Conservation (phyloP, 1,140 invertebrate species). For the Aphaenogaster rudis region DNA sequence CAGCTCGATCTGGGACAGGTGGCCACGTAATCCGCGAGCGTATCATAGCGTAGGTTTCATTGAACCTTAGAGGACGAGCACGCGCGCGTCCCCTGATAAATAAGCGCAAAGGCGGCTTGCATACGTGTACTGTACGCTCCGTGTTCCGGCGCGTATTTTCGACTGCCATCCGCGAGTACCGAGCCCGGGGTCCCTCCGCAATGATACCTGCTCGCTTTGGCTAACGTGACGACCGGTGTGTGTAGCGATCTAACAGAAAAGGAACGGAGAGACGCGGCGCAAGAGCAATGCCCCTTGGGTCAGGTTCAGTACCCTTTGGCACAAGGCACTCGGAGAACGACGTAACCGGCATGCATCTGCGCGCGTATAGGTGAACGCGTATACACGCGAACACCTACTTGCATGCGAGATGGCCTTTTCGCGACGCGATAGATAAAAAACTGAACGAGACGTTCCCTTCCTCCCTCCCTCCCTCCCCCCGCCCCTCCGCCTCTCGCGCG, state of each 20-base stretch:
- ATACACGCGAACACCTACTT: constrained; percentile 63
- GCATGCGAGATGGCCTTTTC: constrained; percentile 52
- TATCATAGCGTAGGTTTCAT: constrained; percentile 4
- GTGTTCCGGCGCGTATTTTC: constrained; percentile 20
- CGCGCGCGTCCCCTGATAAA: background rate
- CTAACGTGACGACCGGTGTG: constrained; percentile 76
- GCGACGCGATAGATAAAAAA: constrained; percentile 61
- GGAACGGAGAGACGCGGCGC: constrained; percentile 82
- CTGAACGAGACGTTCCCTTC: constrained; percentile 28
- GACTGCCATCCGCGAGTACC: constrained; percentile 56
- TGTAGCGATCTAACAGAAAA: constrained; percentile 84
- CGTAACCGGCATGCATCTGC: constrained; percentile 68
- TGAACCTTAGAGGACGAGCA: background rate
- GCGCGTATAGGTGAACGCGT: constrained; percentile 54
- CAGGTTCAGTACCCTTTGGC: constrained; percentile 86
- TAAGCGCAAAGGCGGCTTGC: background rate
- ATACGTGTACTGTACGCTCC: background rate
- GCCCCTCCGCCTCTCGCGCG: background rate
- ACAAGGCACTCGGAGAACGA: constrained; percentile 72
- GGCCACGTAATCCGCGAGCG: background rate
- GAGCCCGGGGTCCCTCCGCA: constrained; percentile 49
- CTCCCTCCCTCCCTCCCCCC: background rate
- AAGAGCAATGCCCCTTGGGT: constrained; percentile 86
- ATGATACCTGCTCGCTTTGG: constrained; percentile 74
- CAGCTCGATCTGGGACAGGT: background rate